Conservation (phyloP, 2,888 invertebrate genomes). For the Nemotelus nigrinus region DNA sequence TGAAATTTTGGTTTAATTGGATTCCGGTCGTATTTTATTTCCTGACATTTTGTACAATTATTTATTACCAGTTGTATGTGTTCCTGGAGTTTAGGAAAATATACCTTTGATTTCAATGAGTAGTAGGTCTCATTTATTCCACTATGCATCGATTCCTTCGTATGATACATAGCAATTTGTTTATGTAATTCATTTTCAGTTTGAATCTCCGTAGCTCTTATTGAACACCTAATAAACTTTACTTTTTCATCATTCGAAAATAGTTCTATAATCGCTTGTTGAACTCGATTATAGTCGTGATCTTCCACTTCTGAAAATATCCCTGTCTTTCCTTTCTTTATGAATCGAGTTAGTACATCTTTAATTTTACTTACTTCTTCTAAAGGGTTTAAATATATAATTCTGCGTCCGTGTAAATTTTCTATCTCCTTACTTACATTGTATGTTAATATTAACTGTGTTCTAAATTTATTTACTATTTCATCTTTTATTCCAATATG, state of each 20-base stretch:
- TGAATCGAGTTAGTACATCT: constrained; percentile 44
- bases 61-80: constrained; percentile 50
- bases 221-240: constrained; percentile 42
- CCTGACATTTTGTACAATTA: constrained; percentile 45
- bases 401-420: constrained; percentile 42
- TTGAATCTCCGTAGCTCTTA: constrained; percentile 44
- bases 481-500: constrained; percentile 49
- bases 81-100: constrained; percentile 48
- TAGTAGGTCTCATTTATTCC: constrained; percentile 50
- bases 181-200: constrained; percentile 48
- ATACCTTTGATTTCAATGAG: constrained; percentile 47
- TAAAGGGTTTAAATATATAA: constrained; percentile 46
- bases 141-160: constrained; percentile 48
- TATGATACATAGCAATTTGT: constrained; percentile 49
- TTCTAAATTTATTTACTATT: constrained; percentile 51
- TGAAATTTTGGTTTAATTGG: constrained; percentile 48
- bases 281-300: constrained; percentile 48
- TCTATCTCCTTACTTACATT: constrained; percentile 43
- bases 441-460: constrained; percentile 50
- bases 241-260: constrained; percentile 45
- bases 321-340: constrained; percentile 43
- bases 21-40: constrained; percentile 48
- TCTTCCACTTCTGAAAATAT: constrained; percentile 49
- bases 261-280: constrained; percentile 46
- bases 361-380: constrained; percentile 37